Evolutionary conservation across 2,797 vertebrate genomes (phyloP).

Genomic region (Parauchenoglanis punctatus): DNA sequence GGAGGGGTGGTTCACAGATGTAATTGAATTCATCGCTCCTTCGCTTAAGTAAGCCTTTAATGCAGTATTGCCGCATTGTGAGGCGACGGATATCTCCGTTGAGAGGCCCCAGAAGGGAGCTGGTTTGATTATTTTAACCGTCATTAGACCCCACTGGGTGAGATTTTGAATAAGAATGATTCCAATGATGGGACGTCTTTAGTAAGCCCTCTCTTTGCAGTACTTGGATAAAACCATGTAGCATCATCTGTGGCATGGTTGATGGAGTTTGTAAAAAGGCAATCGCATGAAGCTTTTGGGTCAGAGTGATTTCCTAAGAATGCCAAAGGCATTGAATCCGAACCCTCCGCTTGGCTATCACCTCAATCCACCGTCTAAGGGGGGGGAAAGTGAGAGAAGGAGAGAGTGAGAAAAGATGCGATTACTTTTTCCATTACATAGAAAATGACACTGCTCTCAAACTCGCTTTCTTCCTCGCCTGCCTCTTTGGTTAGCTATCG

Average conservation of each 20-base stretch:
- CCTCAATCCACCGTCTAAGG: slow-evolving; percentile 60
- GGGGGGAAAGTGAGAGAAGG: slow-evolving; percentile 29
- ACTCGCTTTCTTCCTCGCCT: slow-evolving; percentile 33
- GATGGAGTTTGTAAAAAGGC: slow-evolving; percentile 4
- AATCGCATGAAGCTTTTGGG: not conserved
- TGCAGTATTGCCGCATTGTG: slow-evolving; percentile 70
- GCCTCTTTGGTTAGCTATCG: slow-evolving; percentile 53
- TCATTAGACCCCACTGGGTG: slow-evolving; percentile 20
- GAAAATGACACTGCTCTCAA: slow-evolving; percentile 56
- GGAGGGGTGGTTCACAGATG: slow-evolving; percentile 60
- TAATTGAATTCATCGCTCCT: slow-evolving; percentile 74
- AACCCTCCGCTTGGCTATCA: slow-evolving; percentile 64
- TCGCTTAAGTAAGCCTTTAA: slow-evolving; percentile 65
- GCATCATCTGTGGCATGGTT: slow-evolving; percentile 6
- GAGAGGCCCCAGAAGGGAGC: slow-evolving; percentile 55
- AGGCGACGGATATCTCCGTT: slow-evolving; percentile 70
- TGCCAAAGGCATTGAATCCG: slow-evolving; percentile 40
- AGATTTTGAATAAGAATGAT: slow-evolving; percentile 34
- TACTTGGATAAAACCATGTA: not conserved
- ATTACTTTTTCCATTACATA: slow-evolving; percentile 63
- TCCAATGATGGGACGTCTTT: slow-evolving; percentile 24
- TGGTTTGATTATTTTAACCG: slow-evolving; percentile 62
- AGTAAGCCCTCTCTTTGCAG: slow-evolving; percentile 6
- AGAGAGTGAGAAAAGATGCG: slow-evolving; percentile 61
- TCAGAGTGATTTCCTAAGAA: not conserved